These are phyloP conservation scores for Campoletis raptor DNA, from an alignment of 2,888 invertebrate genomes.

Conservation along the genomic window DNA sequence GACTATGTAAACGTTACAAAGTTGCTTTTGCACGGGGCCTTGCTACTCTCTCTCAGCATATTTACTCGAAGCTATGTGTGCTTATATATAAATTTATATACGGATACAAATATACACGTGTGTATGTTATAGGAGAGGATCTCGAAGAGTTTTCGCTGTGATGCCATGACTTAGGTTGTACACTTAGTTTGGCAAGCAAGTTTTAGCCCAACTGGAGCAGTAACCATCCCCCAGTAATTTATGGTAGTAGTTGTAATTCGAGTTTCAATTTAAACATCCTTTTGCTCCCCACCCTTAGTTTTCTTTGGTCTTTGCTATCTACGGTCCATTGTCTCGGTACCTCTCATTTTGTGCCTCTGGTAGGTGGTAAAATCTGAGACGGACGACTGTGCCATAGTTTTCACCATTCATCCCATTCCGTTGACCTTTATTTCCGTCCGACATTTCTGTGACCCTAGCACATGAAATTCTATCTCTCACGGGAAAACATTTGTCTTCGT, in stretches of 20 bases:
- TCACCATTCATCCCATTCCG: slow-evolving; percentile 13
- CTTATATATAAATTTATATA: neutral
- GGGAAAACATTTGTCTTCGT: slow-evolving; percentile 12
- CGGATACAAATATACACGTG: slow-evolving; percentile 15
- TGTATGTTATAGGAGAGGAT: slow-evolving; percentile 10
- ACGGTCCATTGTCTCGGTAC: slow-evolving; percentile 46
- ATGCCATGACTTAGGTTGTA: slow-evolving; percentile 44
- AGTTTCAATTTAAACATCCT: slow-evolving; percentile 77
- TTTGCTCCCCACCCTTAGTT: slow-evolving; percentile 37
- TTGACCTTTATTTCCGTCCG: slow-evolving; percentile 31
- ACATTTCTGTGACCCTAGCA: slow-evolving; percentile 7
- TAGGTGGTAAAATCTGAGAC: slow-evolving; percentile 26
- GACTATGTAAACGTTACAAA: slow-evolving; percentile 44
- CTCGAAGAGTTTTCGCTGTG: slow-evolving; percentile 38
- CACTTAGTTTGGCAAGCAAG: slow-evolving; percentile 67
- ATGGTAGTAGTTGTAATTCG: slow-evolving; percentile 77
- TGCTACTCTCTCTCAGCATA: slow-evolving; percentile 12
- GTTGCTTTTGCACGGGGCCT: slow-evolving; percentile 12
- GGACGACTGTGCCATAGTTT: slow-evolving; percentile 38
- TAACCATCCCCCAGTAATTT: slow-evolving; percentile 78
- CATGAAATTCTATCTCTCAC: slow-evolving; percentile 27
- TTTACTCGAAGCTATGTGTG: neutral
- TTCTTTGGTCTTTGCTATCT: slow-evolving; percentile 34
- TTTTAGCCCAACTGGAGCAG: slow-evolving; percentile 76
- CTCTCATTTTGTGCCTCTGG: slow-evolving; percentile 20